Conservation (phyloP, 2,113 vertebrate genomes). For the Cyphomyrus discorhynchus region DNA sequence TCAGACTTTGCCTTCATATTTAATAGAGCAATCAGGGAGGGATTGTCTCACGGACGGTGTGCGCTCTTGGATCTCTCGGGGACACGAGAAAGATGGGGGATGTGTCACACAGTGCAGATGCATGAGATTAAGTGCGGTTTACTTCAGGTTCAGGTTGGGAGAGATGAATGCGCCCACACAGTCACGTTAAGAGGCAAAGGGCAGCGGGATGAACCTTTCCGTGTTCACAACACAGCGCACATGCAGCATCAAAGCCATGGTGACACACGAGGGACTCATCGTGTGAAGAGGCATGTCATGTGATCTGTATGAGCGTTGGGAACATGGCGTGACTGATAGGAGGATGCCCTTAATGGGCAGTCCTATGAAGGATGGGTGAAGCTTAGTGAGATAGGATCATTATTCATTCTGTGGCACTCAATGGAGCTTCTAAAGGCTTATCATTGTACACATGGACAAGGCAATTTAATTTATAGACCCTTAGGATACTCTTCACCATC, state of each 20-base stretch:
- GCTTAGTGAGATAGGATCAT: background rate
- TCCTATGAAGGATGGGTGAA: background rate
- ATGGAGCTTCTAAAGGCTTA: background rate
- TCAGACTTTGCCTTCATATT: background rate
- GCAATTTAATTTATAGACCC: background rate
- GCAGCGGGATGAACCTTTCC: background rate
- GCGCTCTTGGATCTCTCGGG: background rate
- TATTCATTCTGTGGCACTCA: slow-evolving; percentile 5
- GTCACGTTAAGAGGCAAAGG: background rate
- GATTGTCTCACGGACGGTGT: background rate
- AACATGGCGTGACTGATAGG: background rate
- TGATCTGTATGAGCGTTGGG: background rate
- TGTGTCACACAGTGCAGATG: background rate
- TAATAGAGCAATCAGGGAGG: slow-evolving; percentile 13
- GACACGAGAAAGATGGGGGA: background rate
- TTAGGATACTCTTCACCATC: background rate
- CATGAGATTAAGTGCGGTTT: background rate
- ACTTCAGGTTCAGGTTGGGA: background rate
- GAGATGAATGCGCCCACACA: background rate
- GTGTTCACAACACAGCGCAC: background rate
- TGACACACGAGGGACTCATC: background rate
- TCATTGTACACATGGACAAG: background rate
- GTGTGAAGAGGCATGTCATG: background rate
- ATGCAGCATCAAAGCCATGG: background rate
- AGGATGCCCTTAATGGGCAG: background rate